A percentile compares a stretch with the other conserved stretches of the same genome.
Evolutionary conservation across 2,888 invertebrate genomes (phyloP).

Genomic region (Mystacides longicornis): DNA sequence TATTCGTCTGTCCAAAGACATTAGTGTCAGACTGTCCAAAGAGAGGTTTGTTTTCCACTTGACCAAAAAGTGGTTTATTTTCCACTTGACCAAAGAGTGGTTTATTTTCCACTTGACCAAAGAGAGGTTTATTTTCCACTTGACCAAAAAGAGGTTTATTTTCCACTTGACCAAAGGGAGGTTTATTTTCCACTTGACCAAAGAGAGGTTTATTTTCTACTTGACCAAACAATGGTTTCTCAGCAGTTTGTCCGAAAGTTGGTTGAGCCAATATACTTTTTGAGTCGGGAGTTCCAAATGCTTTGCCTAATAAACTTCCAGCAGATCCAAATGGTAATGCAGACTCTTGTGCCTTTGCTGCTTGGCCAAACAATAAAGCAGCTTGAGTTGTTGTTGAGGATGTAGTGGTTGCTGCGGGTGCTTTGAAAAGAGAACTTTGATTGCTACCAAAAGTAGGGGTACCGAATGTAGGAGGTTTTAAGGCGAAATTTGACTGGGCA

Average conservation of each 20-base stretch:
- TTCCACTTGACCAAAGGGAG: not conserved
- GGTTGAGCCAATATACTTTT: not conserved
- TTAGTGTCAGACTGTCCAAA: too few species aligned
- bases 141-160: not conserved
- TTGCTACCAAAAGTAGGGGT: not conserved
- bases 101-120: too few species aligned
- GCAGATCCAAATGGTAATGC: not conserved
- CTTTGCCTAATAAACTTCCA: constrained; percentile 23
- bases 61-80: not conserved
- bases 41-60: not conserved
- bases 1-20: not conserved
- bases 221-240: not conserved
- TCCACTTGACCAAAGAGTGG: too few species aligned
- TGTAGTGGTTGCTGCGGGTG: not conserved
- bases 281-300: constrained; percentile 16
- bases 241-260: not conserved
- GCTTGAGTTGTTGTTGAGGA: not conserved
- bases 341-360: not conserved
- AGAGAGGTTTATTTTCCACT: not conserved
- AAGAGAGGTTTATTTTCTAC: not conserved
- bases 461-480: constrained; percentile 3
- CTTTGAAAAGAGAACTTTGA: constrained; percentile 4
- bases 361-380: constrained; percentile 6
- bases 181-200: too few species aligned
- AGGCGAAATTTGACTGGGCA: not conserved